These are phyloP conservation scores for Oncorhynchus tshawytscha DNA, from an alignment of 2,113 vertebrate genomes.

Conservation along the genomic window DNA sequence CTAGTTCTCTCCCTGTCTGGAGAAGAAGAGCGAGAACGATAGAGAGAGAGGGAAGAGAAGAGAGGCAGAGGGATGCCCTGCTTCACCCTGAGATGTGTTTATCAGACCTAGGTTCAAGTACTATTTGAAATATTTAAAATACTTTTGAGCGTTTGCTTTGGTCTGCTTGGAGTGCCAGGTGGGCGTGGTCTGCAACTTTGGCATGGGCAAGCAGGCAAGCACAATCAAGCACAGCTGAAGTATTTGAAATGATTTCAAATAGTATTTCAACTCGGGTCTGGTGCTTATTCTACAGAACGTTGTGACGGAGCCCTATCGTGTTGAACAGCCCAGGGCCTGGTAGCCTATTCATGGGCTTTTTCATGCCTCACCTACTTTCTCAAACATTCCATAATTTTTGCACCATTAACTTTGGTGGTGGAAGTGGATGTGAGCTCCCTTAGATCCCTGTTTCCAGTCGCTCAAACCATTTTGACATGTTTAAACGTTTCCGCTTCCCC, in stretches of 20 bases:
- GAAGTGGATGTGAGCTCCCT: conserved; percentile 54
- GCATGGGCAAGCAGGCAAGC: background rate
- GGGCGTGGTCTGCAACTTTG: no score
- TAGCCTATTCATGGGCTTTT: conserved; percentile 64
- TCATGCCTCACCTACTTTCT: conserved; percentile 60
- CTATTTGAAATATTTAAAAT: no score
- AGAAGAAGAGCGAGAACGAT: background rate
- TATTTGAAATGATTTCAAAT: no score
- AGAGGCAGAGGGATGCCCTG: conserved; percentile 42
- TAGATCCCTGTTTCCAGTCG: conserved; percentile 51
- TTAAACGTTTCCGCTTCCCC: conserved; percentile 44
- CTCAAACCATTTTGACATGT: conserved; percentile 47
- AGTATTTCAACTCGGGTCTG: no score
- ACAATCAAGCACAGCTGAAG: no score
- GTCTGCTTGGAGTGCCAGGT: no score
- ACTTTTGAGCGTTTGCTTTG: no score
- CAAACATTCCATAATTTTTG: conserved; percentile 69
- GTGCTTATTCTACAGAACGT: background rate
- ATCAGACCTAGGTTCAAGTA: no score
- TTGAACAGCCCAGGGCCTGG: conserved; percentile 50
- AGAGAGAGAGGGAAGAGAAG: background rate
- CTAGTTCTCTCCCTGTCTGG: conserved; percentile 27
- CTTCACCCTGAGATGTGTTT: conserved; percentile 34
- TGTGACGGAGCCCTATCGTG: conserved; percentile 36
- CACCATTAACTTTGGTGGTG: conserved; percentile 63